Evolutionary conservation across 2,888 invertebrate species (phyloP), one percentile per base, ranked within the genome.

Genomic region (Machimus atricapillus): DNA sequence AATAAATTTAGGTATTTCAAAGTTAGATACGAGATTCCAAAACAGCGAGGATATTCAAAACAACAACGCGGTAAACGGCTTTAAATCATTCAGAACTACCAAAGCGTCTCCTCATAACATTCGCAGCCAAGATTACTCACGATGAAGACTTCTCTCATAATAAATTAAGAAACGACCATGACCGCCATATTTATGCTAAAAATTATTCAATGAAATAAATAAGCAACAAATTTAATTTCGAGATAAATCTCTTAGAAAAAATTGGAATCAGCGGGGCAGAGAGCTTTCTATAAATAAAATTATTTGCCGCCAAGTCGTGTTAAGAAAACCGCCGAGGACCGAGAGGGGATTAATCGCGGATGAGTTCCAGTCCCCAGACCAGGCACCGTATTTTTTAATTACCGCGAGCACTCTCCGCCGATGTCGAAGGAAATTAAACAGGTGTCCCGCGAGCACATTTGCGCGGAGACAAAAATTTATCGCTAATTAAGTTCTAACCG

Each of bases 371-470:
- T 76, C 19, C 16, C 19, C 16, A 31, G 14, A 34, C n/a, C 34
- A 3, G 76, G 16, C 37, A n/a, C 9, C 8, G 31, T 76, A 14
- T 31, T 76, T 37, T 31, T 34, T 37, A 76, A 76, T 76, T 76
- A 76, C 19, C 37, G 8, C n/a, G 5, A 76, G 37, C n/a, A 37
- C 74, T 34, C 34, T 9, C 8, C 76, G 37, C 8, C 9, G 76
- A 76, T 76, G 76, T 76, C 37, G 37, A 16, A 74, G 76, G 76
- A 76, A 76, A 76, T 76, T 76, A 76, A 76, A 76, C 76, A 76
- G 76, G 76, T 76, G 76, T 34, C 27, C 37, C 34, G 34, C 76
- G 5, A 74, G 76, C 37, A 16, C 37, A 16, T 37, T n/a, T n/a
- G 34, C 2, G 31, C 37, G 34, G 76, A 37, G 76, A 34, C 76